Conservation (phyloP, 1,140 invertebrate species). For the Phocides pigmalion region DNA sequence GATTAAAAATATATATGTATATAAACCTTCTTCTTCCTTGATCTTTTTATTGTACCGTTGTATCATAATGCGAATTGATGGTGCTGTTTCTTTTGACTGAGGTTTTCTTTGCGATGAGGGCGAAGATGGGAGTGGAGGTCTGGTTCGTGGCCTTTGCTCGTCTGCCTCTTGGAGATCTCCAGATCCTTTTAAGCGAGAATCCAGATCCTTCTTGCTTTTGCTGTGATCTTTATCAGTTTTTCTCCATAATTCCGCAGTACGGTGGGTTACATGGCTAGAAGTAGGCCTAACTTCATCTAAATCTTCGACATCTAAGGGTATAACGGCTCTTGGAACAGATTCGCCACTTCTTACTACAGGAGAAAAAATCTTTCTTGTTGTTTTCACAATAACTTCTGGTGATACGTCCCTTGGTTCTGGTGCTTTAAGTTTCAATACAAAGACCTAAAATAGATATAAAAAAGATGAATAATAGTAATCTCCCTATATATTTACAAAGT, state of each 20-base stretch:
- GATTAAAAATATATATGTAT: too few species aligned
- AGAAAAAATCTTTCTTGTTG: slow-evolving; percentile 90
- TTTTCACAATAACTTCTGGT: slow-evolving; percentile 89
- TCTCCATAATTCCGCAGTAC: slow-evolving; percentile 41
- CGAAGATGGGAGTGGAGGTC: slow-evolving; percentile 84
- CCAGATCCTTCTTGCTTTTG: slow-evolving; percentile 38
- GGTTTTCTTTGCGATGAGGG: slow-evolving; percentile 83
- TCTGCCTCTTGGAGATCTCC: slow-evolving; percentile 65
- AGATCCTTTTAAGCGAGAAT: slow-evolving; percentile 54
- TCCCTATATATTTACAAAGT: too few species aligned
- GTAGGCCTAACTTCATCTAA: slow-evolving; percentile 65
- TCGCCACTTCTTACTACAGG: slow-evolving; percentile 85
- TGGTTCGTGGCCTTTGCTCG: slow-evolving; percentile 60
- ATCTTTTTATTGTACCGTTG: slow-evolving; percentile 86
- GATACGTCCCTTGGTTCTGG: slow-evolving; percentile 60
- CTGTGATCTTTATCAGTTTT: slow-evolving; percentile 39
- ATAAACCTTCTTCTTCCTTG: slow-evolving; percentile 80
- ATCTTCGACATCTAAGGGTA: slow-evolving; percentile 79
- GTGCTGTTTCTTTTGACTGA: slow-evolving; percentile 85
- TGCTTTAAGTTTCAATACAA: slow-evolving; percentile 76
- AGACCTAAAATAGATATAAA: slow-evolving; percentile 58
- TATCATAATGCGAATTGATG: slow-evolving; percentile 88
- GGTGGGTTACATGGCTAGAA: slow-evolving; percentile 38
- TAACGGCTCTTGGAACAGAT: slow-evolving; percentile 76
- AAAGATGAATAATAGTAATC: too few species aligned